These are phyloP conservation scores for Bubalus kerabau DNA, from an alignment of 2,113 vertebrate species.

Conservation along the genomic window DNA sequence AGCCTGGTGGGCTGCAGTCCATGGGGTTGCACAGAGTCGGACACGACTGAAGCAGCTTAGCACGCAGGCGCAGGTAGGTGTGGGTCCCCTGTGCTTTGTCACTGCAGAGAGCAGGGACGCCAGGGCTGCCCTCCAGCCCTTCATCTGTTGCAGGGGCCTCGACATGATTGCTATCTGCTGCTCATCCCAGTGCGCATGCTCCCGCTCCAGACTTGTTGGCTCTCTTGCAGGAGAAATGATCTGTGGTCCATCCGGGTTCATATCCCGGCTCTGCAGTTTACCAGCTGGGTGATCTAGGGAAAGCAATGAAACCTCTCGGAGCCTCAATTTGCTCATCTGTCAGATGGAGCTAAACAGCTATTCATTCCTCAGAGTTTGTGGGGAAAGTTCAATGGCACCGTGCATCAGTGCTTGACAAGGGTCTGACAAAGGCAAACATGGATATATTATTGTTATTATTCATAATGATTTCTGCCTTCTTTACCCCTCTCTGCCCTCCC, in stretches of 20 bases:
- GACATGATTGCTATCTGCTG: rapidly evolving
- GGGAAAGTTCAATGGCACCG: background rate
- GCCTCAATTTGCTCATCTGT: background rate
- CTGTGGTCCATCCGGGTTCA: background rate
- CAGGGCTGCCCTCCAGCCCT: too few species aligned
- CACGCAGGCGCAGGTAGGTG: background rate
- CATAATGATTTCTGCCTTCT: background rate
- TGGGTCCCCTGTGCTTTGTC: background rate
- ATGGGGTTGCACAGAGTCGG: background rate
- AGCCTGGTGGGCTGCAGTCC: background rate
- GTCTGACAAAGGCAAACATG: background rate
- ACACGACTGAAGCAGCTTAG: background rate
- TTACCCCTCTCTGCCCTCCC: rapidly evolving
- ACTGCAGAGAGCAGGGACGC: background rate
- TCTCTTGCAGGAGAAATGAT: background rate
- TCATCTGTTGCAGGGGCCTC: rapidly evolving
- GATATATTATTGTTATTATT: rapidly evolving
- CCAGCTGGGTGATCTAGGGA: background rate
- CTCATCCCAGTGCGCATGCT: rapidly evolving
- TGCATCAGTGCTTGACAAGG: background rate
- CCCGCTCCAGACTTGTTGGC: background rate
- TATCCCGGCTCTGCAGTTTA: background rate
- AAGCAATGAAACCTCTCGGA: background rate
- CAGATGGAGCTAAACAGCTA: background rate
- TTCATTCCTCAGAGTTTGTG: background rate